Evolutionary conservation across 2,797 vertebrate genomes (phyloP).

Genomic region (Enteromius mattozi): DNA sequence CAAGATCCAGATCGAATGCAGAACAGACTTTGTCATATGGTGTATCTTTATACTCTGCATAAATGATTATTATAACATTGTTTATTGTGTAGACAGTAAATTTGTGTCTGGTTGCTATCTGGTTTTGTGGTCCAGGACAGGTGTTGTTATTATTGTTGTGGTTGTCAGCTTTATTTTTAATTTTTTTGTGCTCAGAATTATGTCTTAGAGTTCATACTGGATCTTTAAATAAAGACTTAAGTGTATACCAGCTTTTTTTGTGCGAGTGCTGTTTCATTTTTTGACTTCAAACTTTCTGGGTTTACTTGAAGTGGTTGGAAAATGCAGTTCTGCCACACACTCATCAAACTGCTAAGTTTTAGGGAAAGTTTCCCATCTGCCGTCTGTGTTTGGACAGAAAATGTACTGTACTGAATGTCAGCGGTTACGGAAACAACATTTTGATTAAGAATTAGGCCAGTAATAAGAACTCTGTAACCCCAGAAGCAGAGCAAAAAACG

Average conservation of each 20-base stretch:
- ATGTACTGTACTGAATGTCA: background rate
- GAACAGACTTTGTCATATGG: conserved; percentile 48
- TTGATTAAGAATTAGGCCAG: background rate
- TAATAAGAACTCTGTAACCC: background rate
- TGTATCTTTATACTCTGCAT: conserved; percentile 48
- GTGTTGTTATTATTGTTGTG: conserved; percentile 8
- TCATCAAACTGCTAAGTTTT: background rate
- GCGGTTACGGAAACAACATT: background rate
- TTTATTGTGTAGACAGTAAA: conserved; percentile 57
- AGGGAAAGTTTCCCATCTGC: background rate
- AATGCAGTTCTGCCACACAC: background rate
- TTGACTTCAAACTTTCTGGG: background rate
- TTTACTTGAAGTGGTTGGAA: background rate
- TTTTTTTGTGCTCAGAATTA: conserved; percentile 61
- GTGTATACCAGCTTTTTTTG: conserved; percentile 27
- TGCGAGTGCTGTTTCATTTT: background rate
- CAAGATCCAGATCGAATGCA: conserved; percentile 46
- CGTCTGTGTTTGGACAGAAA: background rate
- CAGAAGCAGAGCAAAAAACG: background rate
- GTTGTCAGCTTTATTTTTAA: conserved; percentile 2
- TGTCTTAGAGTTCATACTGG: conserved; percentile 57
- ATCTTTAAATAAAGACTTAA: conserved; percentile 57
- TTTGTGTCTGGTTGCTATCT: conserved; percentile 43
- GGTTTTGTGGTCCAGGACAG: conserved; percentile 48
- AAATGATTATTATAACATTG: conserved; percentile 60